phyloP scores from a whole-genome alignment of 2,113 vertebrate species.

The Psilopsiagon aymara region DNA sequence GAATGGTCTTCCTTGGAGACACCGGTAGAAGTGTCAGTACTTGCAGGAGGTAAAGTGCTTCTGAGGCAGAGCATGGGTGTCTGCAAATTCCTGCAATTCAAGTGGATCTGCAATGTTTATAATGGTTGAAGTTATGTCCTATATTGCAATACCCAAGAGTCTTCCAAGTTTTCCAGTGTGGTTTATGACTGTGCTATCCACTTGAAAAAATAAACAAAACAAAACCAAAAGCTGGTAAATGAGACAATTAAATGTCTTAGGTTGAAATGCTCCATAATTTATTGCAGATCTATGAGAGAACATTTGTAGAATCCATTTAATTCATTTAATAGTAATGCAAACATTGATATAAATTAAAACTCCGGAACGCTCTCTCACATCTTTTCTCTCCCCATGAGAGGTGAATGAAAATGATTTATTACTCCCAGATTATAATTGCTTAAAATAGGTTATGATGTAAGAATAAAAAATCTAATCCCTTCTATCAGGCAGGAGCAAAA shows the following conservation, averaged over 20 bases:
- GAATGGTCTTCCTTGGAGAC: not conserved
- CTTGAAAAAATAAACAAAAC: not conserved
- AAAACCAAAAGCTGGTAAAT: conserved; percentile 11
- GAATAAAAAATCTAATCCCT: conserved; percentile 65
- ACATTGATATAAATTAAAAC: conserved; percentile 64
- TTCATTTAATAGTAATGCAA: conserved; percentile 64
- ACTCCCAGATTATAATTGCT: conserved; percentile 77
- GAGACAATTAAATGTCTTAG: conserved; percentile 43
- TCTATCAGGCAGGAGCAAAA: conserved; percentile 69
- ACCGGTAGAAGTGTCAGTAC: not conserved
- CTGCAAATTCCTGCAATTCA: not conserved
- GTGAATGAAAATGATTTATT: conserved; percentile 70
- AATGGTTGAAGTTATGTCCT: not conserved
- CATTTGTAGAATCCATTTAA: conserved; percentile 54
- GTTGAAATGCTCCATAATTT: conserved; percentile 52
- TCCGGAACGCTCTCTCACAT: conserved; percentile 47
- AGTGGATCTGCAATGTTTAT: not conserved
- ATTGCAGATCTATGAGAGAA: conserved; percentile 34
- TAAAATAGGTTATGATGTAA: conserved; percentile 78
- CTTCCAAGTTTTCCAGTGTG: not conserved
- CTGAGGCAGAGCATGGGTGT: not conserved
- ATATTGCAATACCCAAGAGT: not conserved
- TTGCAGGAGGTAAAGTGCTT: not conserved
- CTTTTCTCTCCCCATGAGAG: conserved; percentile 64
- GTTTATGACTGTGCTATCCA: not conserved